Base-by-base conservation (phyloP, 2,113 vertebrate genomes). In the Pontoporia blainvillei region DNA sequence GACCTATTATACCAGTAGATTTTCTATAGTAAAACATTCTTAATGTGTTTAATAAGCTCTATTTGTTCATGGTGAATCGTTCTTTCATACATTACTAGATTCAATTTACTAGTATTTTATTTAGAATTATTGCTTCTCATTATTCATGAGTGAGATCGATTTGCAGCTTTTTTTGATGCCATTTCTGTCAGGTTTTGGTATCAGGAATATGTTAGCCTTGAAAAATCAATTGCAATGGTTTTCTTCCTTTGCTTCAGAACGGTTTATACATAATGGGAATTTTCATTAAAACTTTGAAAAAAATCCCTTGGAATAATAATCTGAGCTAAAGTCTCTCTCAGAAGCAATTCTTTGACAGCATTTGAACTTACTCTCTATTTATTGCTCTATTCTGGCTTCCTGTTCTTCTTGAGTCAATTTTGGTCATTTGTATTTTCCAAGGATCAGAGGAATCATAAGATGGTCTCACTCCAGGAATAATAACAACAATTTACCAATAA, bases 211-310 rank as follows among this genome's bases (percentile, higher is more conserved):
- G 12, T 15, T 59, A 81, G 27, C 41, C 23, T 97, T 91, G 41
- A 96, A 89, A 96, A 82, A 72, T 92, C 62, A 79, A 29, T 36
- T n/a, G 6, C 46, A 78, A 64, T 89, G 49, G 12, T 61, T 92
- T 96, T 87, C 78, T 92, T 66, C 18, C 39, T 75, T 79, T 95
- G 34, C 29, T 90, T 96, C 79, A 94, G 13, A 72, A 67, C 15
- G 75, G 57, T 85, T 95, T 67, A 72, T 76, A 84, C 64, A 6
- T 39, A 71, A 61, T 87, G 25, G 18, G 57, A 67, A 84, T 91
- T 97, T 91, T 96, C 64, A 96, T 73, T 96, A 87, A 96, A 93
- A 81, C 34, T 92, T 64, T 75, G 34, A 29, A 23, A 62, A 85
- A 90, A 81, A 36, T 90, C 9, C 75, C 62, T 94, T 95, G 6